phyloP scores from a whole-genome alignment of 2,113 vertebrate genomes.

The Verasper variegatus region DNA sequence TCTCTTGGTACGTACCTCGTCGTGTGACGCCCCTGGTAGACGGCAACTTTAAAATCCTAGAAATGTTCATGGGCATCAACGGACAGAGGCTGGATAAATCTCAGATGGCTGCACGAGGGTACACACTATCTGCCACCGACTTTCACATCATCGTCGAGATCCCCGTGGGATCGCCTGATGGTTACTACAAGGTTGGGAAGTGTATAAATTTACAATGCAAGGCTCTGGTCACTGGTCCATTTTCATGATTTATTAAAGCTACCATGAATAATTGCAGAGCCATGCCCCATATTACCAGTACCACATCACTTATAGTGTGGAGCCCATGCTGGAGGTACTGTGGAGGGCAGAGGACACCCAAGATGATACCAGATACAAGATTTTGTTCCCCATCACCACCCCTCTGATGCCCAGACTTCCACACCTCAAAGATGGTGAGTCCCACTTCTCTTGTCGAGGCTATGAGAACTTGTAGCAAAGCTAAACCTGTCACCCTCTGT shows the following conservation, averaged over 20 bases:
- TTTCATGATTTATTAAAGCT: constrained; percentile 47
- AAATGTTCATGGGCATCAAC: constrained; percentile 83
- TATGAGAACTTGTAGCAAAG: accelerated
- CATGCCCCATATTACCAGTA: constrained; percentile 75
- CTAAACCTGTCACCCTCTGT: accelerated
- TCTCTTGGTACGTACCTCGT: constrained; percentile 86
- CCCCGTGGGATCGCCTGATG: constrained; percentile 85
- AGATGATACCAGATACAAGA: constrained; percentile 75
- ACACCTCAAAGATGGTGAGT: constrained; percentile 65
- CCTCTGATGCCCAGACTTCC: constrained; percentile 65
- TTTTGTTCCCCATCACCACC: constrained; percentile 80
- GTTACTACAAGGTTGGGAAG: constrained; percentile 85
- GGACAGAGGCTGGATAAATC: constrained; percentile 75
- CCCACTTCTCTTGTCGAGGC: accelerated
- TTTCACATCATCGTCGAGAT: constrained; percentile 78
- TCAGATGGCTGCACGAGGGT: constrained; percentile 78
- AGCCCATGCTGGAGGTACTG: constrained; percentile 81
- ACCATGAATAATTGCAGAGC: constrained; percentile 73
- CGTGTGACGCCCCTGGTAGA: constrained; percentile 68
- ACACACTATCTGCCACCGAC: constrained; percentile 66
- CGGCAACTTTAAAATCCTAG: constrained; percentile 58
- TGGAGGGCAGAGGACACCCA: constrained; percentile 62
- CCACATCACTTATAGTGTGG: constrained; percentile 74
- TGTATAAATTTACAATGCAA: not conserved
- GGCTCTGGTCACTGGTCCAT: not conserved